Conservation (phyloP, 1,140 invertebrate species). For the Camponotus floridanus region DNA sequence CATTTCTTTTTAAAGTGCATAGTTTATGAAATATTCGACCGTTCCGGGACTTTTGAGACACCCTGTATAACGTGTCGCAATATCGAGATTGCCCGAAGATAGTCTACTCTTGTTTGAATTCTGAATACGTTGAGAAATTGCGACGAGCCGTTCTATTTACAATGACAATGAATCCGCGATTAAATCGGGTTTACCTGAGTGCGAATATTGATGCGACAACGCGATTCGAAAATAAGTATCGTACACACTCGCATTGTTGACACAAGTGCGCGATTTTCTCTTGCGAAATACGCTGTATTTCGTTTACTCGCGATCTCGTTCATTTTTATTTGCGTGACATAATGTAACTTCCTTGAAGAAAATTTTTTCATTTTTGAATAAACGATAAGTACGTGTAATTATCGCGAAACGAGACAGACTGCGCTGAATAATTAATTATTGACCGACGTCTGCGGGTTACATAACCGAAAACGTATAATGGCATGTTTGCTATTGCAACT, state of each 20-base stretch:
- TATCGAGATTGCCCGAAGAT: constrained; percentile 38
- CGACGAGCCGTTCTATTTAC: constrained; percentile 26
- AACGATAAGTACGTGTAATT: constrained; percentile 16
- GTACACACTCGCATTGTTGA: neutral
- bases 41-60: too few relatives aligned
- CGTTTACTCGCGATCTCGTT: neutral
- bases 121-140: constrained; percentile 31
- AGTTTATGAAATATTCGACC: too few relatives aligned
- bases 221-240: constrained; percentile 27
- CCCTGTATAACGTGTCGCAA: constrained; percentile 40
- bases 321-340: constrained; percentile 13
- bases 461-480: constrained; percentile 1
- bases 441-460: constrained; percentile 33
- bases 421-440: constrained; percentile 46
- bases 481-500: neutral
- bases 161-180: neutral
- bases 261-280: constrained; percentile 6
- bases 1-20: too few relatives aligned
- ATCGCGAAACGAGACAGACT: constrained; percentile 1
- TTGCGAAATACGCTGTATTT: constrained; percentile 20
- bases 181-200: neutral
- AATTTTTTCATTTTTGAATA: constrained; percentile 2
- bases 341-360: neutral
- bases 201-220: constrained; percentile 21
- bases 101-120: neutral